Base-by-base conservation (phyloP, 1,140 invertebrate genomes). In the Drosophila miranda region DNA sequence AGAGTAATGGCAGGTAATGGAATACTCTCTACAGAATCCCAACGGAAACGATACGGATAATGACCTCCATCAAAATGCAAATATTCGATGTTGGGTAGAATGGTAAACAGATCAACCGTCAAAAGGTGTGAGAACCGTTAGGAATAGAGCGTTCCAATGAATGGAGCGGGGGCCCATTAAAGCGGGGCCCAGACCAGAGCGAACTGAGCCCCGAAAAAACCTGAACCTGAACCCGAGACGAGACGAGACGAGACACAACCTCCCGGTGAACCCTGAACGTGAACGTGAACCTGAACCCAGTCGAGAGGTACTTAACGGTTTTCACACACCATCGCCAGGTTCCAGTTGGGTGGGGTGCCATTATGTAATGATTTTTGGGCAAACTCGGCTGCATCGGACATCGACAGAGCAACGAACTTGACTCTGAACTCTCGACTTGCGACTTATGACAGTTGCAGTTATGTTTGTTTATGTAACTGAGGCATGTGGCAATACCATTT, bases 311-410 rank as follows among this genome's bases (percentile, higher is more conserved):
- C 64, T 51, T 81, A 84, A 84, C 81, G 81, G 81, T 61, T 78
- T 84, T 87, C 81, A 86, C 82, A 84, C 57, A 69, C 62, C 56
- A 55, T 54, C 56, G 77, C 49, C 49, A 80, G 50, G 50, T 69
- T 53, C 50, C 50, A 61, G 55, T 62, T 67, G 58, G 21, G 19
- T 38, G 34, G 41, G 23, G 48, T 62, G 38, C 13, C 73, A 81
- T 86, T 84, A 86, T 77, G 77, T 84, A 84, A 83, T 76, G 51
- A 41, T 70, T 62, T 62, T 19, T 56, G 41, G 34, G 28, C 55
- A 71, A 79, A 75, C 50, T 63, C 44, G 59, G 42, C 52, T 69
- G 61, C 66, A 67, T 3, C 30, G 9, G 30, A 7, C 28, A 14
- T 3, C 44, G 38, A 19, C 54, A 13, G 75, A 70, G 68, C 79